Conservation (phyloP, 2,888 invertebrate genomes). For the Ectemnius lituratus region DNA sequence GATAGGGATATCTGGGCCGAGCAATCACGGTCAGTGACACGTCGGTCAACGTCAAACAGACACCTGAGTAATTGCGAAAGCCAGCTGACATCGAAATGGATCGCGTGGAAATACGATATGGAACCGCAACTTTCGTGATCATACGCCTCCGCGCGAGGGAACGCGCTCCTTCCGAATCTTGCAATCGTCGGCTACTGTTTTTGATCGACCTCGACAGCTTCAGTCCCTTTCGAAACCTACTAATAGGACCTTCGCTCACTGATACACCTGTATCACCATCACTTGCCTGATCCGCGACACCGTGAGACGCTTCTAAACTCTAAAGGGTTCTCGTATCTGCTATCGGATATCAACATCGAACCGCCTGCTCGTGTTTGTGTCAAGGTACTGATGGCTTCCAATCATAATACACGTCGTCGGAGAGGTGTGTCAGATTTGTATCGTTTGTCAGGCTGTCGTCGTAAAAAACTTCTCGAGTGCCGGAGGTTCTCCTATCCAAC, state of each 20-base stretch:
- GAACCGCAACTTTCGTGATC: too few species aligned
- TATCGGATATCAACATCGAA: too few species aligned
- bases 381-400: too few species aligned
- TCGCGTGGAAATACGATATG: not conserved
- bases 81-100: not conserved
- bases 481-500: too few species aligned
- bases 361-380: too few species aligned
- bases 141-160: too few species aligned
- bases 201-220: not conserved
- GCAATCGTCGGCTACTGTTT: not conserved
- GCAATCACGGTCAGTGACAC: not conserved
- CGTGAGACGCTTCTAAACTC: not conserved
- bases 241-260: not conserved
- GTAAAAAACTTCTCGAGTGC: too few species aligned
- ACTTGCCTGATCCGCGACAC: not conserved
- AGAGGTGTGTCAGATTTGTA: too few species aligned
- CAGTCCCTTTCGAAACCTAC: slow-evolving; percentile 3
- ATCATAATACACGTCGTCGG: too few species aligned
- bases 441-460: too few species aligned
- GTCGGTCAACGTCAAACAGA: slow-evolving; percentile 1
- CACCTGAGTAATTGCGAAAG: not conserved
- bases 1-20: not conserved
- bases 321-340: too few species aligned
- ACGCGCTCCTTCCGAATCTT: not conserved
- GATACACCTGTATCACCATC: not conserved